A percentile compares a stretch with the other conserved stretches of the same genome.
phyloP scores from a whole-genome alignment of 2,113 vertebrate genomes.

The Carollia perspicillata region DNA sequence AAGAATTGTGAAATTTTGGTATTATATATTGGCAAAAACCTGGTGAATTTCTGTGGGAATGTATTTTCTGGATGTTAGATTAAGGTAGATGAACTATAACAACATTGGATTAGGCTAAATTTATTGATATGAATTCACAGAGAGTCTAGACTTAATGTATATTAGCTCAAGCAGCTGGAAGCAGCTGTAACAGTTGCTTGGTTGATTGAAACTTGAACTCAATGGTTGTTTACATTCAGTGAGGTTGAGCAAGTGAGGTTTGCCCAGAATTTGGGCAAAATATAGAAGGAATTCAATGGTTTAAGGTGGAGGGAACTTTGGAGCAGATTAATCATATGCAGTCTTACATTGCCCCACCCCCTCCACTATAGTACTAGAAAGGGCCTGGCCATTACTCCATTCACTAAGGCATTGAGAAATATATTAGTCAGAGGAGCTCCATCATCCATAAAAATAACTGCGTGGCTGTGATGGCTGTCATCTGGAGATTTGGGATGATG shows the following conservation, averaged over 20 bases:
- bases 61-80: background rate
- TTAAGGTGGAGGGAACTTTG: background rate
- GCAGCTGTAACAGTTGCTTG: background rate
- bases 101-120: background rate
- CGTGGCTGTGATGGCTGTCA: background rate
- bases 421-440: background rate
- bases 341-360: background rate
- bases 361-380: background rate
- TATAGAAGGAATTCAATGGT: background rate
- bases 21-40: background rate
- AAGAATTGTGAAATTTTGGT: background rate
- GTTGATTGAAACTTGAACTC: background rate
- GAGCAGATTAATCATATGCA: background rate
- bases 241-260: too few species aligned
- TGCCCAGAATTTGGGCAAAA: background rate
- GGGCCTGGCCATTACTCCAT: background rate
- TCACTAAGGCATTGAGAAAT: background rate
- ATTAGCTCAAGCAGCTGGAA: background rate
- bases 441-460: background rate
- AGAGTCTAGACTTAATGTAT: background rate
- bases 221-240: background rate
- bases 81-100: background rate
- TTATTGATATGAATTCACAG: background rate
- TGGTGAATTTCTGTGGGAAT: constrained; percentile 28
- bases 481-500: background rate